These are phyloP conservation scores for Leucophora obtusa DNA, from an alignment of 2,888 invertebrate genomes.

Conservation along the genomic window DNA sequence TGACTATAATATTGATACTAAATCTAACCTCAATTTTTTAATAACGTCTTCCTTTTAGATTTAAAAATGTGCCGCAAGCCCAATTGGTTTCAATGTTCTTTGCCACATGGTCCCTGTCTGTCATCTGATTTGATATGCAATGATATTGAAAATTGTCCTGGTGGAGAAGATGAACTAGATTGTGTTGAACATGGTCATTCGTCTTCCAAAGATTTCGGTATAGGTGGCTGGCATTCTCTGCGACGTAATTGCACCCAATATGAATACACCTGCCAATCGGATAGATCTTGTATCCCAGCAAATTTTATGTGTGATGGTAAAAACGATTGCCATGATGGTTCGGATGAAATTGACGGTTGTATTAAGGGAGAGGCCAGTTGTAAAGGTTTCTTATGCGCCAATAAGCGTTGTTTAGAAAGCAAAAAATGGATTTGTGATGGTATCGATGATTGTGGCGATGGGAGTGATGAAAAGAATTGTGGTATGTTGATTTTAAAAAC, in stretches of 20 bases:
- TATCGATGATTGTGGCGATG: conserved; percentile 81
- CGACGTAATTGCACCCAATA: conserved; percentile 71
- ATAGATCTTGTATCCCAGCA: conserved; percentile 83
- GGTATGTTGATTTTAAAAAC: conserved; percentile 75
- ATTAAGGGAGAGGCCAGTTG: conserved; percentile 79
- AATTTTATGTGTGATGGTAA: conserved; percentile 85
- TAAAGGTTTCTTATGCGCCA: conserved; percentile 82
- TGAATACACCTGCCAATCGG: conserved; percentile 74
- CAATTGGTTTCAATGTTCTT: conserved; percentile 76
- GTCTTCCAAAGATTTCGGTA: conserved; percentile 57
- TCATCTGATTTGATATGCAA: conserved; percentile 86
- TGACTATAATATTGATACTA: neutral
- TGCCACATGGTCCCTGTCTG: conserved; percentile 82
- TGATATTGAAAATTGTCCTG: conserved; percentile 83
- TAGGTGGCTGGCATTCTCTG: conserved; percentile 61
- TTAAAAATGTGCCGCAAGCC: conserved; percentile 74
- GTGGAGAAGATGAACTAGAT: conserved; percentile 82
- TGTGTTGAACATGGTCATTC: conserved; percentile 67
- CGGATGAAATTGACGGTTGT: conserved; percentile 82
- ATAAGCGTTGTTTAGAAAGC: conserved; percentile 80
- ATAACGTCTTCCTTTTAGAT: conserved; percentile 65
- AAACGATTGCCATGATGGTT: conserved; percentile 85
- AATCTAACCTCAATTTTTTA: conserved; percentile 25
- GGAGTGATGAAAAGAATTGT: conserved; percentile 80
- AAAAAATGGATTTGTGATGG: conserved; percentile 81